Base-by-base conservation (phyloP, 2,113 vertebrate genomes). In the Romanogobio albipinnatus region DNA sequence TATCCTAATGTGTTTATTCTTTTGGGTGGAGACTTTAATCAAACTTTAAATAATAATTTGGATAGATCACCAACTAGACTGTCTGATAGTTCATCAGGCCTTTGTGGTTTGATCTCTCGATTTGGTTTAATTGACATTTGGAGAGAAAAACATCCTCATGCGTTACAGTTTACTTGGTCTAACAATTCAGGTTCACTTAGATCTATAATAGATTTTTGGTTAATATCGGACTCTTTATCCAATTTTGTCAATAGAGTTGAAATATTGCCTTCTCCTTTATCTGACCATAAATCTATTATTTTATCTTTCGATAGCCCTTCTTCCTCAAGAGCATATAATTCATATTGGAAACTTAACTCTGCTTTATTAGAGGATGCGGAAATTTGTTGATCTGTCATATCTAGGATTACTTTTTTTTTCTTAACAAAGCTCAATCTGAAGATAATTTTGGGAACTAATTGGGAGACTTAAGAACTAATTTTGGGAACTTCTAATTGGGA, bases 401-500 rank as follows among this genome's bases (percentile, higher is more conserved):
- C 66, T 39, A 68, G 1, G 1, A 43, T 71, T 22, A 1, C 3
- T 9, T 19, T 4, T 22, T 43, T 71, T 71, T n/a, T n/a, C 1
- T 71, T 43, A 71, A 71, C 9, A 70, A 39, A 71, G 68, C 36
- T 71, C 66, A 39, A 43, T 15, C 15, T 9, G 36, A 70, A 1
- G 9, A 70, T 68, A 17, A 64, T 64, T 64, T 64, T 64, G 11
- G 26, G n/a, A n/a, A n/a, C n/a, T n/a, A n/a, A n/a, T n/a, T n/a
- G n/a, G n/a, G n/a, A n/a, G n/a, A n/a, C n/a, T n/a, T n/a, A n/a
- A n/a, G n/a, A n/a, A n/a, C n/a, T n/a, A n/a, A n/a, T n/a, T n/a
- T n/a, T n/a, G n/a, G n/a, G n/a, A n/a, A n/a, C n/a, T 64, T 64
- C 4, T 64, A 64, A 29, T 64, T 64, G 61, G 61, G 61, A 64